Conservation (phyloP, 1,140 invertebrate species). For the Dermatophagoides farinae region DNA sequence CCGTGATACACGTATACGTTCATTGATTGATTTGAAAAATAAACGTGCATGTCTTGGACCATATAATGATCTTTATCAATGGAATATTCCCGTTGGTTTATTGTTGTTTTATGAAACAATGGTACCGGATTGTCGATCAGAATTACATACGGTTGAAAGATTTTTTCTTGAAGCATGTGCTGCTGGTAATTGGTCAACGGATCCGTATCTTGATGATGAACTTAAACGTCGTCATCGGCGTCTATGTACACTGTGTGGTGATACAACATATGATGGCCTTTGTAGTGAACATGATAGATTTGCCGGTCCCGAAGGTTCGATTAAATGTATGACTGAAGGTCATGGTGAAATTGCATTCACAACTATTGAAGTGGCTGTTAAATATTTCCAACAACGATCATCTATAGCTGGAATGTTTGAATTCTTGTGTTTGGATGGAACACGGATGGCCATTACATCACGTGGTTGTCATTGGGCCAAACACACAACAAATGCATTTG, state of each 20-base stretch:
- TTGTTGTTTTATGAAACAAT: constrained; percentile 43
- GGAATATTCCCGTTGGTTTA: constrained; percentile 37
- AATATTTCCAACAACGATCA: constrained; percentile 32
- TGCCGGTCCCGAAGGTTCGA: constrained; percentile 59
- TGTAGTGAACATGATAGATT: constrained; percentile 53
- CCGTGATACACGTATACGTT: constrained; percentile 41
- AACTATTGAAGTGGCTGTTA: constrained; percentile 51
- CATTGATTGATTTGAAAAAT: constrained; percentile 40
- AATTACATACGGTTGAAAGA: constrained; percentile 46
- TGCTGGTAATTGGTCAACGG: constrained; percentile 53
- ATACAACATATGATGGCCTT: constrained; percentile 31
- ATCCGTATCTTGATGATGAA: constrained; percentile 39
- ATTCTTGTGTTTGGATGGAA: constrained; percentile 59
- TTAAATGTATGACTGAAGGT: constrained; percentile 52
- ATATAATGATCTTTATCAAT: constrained; percentile 52
- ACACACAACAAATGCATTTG: constrained; percentile 17
- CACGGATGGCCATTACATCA: constrained; percentile 26
- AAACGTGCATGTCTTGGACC: constrained; percentile 57
- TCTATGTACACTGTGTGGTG: constrained; percentile 47
- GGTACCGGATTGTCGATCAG: constrained; percentile 38
- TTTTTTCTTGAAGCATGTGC: constrained; percentile 53
- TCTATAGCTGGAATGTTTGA: constrained; percentile 31
- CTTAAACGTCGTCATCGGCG: not conserved
- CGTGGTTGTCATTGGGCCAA: constrained; percentile 15
- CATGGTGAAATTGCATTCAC: constrained; percentile 64